Base-by-base conservation (phyloP, 2,113 vertebrate genomes). In the Paradoxurus hermaphroditus region DNA sequence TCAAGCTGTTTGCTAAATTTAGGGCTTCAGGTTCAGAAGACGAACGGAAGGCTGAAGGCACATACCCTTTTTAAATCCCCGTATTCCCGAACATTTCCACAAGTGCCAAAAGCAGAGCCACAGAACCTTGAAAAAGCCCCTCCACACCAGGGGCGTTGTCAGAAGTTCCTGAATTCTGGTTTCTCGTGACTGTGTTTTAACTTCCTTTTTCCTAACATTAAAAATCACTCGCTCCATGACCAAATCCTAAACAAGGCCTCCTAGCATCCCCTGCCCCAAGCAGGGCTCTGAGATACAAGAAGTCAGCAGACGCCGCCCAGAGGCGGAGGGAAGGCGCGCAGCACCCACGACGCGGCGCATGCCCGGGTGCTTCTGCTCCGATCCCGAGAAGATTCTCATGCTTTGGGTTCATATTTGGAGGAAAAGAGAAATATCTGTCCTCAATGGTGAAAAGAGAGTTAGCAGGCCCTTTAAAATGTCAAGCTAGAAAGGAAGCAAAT, bases 1-100 rank as follows among this genome's bases (percentile, higher is more conserved):
- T 19, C 31, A 72, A 67, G 86, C 85, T 85, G 23, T 79, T 53
- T 97, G 87, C 95, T 92, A 75, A 81, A 92, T 95, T 73, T n/a
- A 93, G 84, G 75, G 75, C 36, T 90, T 73, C 49, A 59, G 23
- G 25, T 81, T 94, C 49, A 31, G 63, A 94, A 93, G 63, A 93
- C 46, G 46, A 86, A 75, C 2, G 49, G 25, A 67, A 91, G 39
- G n/a, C 94, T 31, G 56, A 39, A 92, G 56, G 70, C 1, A 1
- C 29, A 31, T 16, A 51, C 36, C 73, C 49, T 82, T 70, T 93
- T 34, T 67, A 77, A 68, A 90, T 16, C 65, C 4, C 15, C 56
- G 3, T 68, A 14, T 82, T 93, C 79, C 29, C 36, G 44, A 56
- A 39, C 29, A 34, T 31, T 77, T 49, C 92, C 56, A 31, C 13